Conservation (phyloP, 2,888 invertebrate species). For the Thelaira solivaga region DNA sequence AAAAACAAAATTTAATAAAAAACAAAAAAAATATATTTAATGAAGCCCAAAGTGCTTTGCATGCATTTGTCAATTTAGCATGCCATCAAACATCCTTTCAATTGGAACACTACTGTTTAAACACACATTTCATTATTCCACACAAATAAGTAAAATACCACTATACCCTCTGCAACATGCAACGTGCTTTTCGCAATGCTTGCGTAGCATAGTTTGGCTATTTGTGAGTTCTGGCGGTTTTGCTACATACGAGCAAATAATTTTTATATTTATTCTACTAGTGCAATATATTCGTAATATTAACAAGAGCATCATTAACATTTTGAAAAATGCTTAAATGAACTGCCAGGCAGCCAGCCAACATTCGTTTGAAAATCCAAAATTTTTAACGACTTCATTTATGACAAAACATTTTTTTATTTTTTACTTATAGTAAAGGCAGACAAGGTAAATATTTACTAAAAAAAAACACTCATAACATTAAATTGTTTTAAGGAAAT, state of each 20-base stretch:
- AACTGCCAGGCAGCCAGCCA: no score
- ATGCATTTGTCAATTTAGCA: conserved; percentile 76
- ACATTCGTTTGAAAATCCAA: conserved; percentile 18
- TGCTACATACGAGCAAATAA: not conserved
- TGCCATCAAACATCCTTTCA: conserved; percentile 74
- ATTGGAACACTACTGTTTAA: conserved; percentile 66
- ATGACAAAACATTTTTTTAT: conserved; percentile 68
- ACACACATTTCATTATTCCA: conserved; percentile 58
- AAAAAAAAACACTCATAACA: no score
- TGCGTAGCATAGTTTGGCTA: not conserved
- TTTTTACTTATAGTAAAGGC: not conserved
- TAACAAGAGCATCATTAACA: conserved; percentile 74
- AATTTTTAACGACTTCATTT: conserved; percentile 75
- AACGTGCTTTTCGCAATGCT: not conserved
- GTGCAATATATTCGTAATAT: conserved; percentile 63
- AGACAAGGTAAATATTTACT: no score
- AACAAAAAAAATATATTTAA: conserved; percentile 50
- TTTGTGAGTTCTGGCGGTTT: conserved; percentile 50
- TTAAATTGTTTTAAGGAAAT: no score
- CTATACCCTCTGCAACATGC: not conserved
- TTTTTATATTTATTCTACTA: conserved; percentile 43
- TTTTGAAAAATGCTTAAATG: conserved; percentile 50
- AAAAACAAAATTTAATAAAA: not conserved
- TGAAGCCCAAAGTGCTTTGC: conserved; percentile 67
- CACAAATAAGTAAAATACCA: conserved; percentile 31